These are phyloP conservation scores for Cyclophora punctaria DNA, from an alignment of 2,888 invertebrate genomes.

Conservation along the genomic window DNA sequence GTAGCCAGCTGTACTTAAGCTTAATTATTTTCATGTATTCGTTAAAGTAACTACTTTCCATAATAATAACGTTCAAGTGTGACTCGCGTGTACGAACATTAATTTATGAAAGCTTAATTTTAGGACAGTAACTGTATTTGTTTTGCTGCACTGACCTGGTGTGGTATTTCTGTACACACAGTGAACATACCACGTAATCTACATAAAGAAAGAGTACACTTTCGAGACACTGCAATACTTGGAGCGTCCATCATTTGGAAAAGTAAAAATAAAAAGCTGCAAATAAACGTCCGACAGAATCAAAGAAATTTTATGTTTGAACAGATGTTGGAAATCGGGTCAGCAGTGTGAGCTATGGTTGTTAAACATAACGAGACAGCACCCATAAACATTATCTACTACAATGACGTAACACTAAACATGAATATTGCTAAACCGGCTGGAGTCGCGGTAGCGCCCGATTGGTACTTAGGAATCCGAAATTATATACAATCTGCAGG, in stretches of 20 bases:
- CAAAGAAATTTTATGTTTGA: constrained; percentile 46
- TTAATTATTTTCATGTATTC: constrained; percentile 30
- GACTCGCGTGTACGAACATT: constrained; percentile 5
- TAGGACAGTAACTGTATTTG: too few species aligned
- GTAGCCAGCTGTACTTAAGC: constrained; percentile 24
- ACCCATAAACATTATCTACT: constrained; percentile 53
- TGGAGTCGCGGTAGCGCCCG: constrained; percentile 23
- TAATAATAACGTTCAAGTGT: too few species aligned
- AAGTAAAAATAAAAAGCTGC: constrained; percentile 23
- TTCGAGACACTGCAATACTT: constrained; percentile 4
- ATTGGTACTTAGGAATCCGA: constrained; percentile 36
- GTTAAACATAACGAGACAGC: constrained; percentile 50
- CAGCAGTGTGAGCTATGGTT: constrained; percentile 57
- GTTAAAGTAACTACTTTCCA: constrained; percentile 18
- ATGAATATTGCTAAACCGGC: constrained; percentile 50
- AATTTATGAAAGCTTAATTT: too few species aligned
- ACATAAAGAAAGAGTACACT: constrained; percentile 4
- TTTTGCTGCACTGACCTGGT: too few species aligned
- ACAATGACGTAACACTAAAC: constrained; percentile 48
- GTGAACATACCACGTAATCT: background rate
- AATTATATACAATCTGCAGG: constrained; percentile 46
- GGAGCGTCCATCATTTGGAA: constrained; percentile 20
- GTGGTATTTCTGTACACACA: constrained; percentile 3
- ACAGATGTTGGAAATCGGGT: constrained; percentile 61
- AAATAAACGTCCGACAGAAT: constrained; percentile 27